These are phyloP conservation scores for Aspidiotus rigidus DNA, from an alignment of 2,888 invertebrate genomes.

Conservation along the genomic window DNA sequence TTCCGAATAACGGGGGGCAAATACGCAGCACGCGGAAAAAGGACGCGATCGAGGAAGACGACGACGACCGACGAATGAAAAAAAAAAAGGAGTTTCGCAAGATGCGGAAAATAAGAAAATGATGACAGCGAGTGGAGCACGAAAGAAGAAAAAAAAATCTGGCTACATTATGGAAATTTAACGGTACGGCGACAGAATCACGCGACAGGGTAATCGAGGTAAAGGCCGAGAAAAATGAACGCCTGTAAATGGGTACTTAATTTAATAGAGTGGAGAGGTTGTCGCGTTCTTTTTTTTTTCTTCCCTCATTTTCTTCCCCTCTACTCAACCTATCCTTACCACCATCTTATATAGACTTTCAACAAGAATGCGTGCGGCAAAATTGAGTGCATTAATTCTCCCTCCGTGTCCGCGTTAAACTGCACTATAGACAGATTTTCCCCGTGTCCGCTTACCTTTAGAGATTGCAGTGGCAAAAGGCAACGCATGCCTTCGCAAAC, in stretches of 20 bases:
- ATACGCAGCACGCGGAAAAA: background rate
- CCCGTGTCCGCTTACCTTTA: background rate
- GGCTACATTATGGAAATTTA: constrained; percentile 16
- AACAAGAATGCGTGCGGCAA: background rate
- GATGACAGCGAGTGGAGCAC: background rate
- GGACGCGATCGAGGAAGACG: background rate
- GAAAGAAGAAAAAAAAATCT: constrained; percentile 7
- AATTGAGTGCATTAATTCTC: background rate
- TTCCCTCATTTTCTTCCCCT: constrained; percentile 13
- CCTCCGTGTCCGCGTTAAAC: background rate
- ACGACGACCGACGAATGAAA: background rate
- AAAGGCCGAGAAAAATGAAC: constrained; percentile 17
- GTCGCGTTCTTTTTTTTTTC: constrained; percentile 13
- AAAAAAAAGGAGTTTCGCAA: background rate
- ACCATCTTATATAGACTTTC: background rate
- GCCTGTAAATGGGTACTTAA: constrained; percentile 26
- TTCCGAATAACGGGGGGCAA: constrained; percentile 2
- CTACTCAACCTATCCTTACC: background rate
- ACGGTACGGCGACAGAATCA: constrained; percentile 6
- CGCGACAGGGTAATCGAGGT: constrained; percentile 32
- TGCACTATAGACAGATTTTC: background rate
- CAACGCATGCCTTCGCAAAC: no score
- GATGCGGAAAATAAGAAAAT: background rate
- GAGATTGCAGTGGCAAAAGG: background rate
- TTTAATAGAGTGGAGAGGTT: constrained; percentile 20